Evolutionary conservation across 2,113 vertebrate species (phyloP), one percentile per base, ranked within the genome.

Genomic region (Nibea coibor): DNA sequence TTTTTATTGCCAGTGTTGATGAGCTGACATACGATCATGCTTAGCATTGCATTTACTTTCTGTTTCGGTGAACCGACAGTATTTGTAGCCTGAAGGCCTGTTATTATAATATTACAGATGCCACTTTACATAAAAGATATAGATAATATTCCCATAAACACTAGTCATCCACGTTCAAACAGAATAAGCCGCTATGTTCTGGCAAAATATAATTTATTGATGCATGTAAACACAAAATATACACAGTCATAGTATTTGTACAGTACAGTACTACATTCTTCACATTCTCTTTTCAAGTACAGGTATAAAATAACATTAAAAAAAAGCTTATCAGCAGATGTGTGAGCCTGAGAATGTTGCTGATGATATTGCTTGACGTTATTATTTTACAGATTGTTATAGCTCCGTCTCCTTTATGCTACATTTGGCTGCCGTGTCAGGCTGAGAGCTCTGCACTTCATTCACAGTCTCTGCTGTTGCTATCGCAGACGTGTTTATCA

Each of bases 401-500:
- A 95, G 86, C 26, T 91, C 93, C 1, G 94, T 95, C 78, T 95
- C 95, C 83, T 92, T 95, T 14, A 93, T 71, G 17, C 67, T 39
- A 26, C 22, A 4, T 47, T 2, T 65, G 48, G 54, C 54, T 48
- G 56, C 5, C 2, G 11, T 28, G 3, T 57, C 83, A 78, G 57
- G 54, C 47, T 75, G 68, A 64, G 58, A 48, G 19, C 28, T 53
- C 19, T 64, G 77, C 31, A 72, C 61, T 22, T 8, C 59, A 5
- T 74, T 53, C 39, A 1, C 50, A 1, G 2, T 26, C 43, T 72
- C 61, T 76, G 73, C 54, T 62, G 75, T 26, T 12, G 58, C 10
- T 43, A 22, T 26, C 0, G 68, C 57, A 12, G 54, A 19, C 63
- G 74, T 66, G 68, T 78, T 82, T 11, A 64, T 20, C 10, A 69